Conservation (phyloP, 2,888 invertebrate genomes). For the Melanotus villosus region DNA sequence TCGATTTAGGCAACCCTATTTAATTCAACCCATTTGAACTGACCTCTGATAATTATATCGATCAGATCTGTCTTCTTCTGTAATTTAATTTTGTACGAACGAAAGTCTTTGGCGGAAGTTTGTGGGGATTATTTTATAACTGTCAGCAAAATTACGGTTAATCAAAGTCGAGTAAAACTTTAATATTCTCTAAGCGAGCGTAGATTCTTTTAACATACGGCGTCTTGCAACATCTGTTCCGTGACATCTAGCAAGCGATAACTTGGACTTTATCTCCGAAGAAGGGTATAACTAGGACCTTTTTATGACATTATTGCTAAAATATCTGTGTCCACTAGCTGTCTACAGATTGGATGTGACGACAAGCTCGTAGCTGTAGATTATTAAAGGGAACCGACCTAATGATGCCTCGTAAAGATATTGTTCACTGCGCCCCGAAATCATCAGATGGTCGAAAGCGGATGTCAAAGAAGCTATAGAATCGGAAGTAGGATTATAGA, state of each 20-base stretch:
- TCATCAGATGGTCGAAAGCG: slow-evolving; percentile 38
- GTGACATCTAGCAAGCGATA: slow-evolving; percentile 26
- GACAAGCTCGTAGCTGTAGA: slow-evolving; percentile 38
- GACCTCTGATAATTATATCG: too few relatives aligned
- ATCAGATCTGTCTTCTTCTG: too few relatives aligned
- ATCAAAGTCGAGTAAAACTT: neutral
- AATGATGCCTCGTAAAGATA: slow-evolving; percentile 43
- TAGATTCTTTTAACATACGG: neutral
- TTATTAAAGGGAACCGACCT: slow-evolving; percentile 42
- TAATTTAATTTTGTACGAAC: too few relatives aligned
- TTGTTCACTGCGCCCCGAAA: slow-evolving; percentile 35
- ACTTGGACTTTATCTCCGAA: slow-evolving; percentile 21
- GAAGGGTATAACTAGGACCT: slow-evolving; percentile 27
- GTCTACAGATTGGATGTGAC: slow-evolving; percentile 40
- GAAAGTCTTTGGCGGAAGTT: too few relatives aligned
- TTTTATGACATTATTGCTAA: slow-evolving; percentile 26
- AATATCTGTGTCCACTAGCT: slow-evolving; percentile 36
- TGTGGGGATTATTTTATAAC: too few relatives aligned
- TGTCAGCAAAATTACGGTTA: neutral
- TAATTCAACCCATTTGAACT: too few relatives aligned
- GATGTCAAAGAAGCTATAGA: slow-evolving; percentile 36
- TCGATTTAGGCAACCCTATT: too few relatives aligned
- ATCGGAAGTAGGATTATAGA: slow-evolving; percentile 37
- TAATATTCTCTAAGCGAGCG: neutral
- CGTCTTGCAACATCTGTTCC: neutral